Conservation (phyloP, 2,888 invertebrate genomes). For the Cephus sareptanus region DNA sequence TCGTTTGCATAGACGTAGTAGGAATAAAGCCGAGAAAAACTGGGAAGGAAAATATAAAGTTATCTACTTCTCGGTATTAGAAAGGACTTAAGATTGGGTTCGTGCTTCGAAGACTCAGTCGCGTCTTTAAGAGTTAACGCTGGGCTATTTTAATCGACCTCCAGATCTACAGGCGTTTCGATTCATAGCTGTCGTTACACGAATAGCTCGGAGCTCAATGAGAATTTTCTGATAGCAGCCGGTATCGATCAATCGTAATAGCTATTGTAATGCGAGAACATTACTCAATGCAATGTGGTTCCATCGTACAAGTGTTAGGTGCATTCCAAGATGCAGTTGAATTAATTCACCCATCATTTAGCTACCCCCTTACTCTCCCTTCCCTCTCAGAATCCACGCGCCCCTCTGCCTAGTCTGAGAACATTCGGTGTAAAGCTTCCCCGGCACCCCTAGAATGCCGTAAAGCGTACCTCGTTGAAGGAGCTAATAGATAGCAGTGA, state of each 20-base stretch:
- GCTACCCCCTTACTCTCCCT: background rate
- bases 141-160: background rate
- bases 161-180: background rate
- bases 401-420: background rate
- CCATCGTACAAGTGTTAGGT: constrained; percentile 12
- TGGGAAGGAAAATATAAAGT: background rate
- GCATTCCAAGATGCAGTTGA: background rate
- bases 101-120: background rate
- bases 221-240: constrained; percentile 3
- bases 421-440: background rate
- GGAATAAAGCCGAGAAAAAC: background rate
- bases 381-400: background rate
- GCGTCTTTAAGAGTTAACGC: background rate
- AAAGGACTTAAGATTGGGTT: background rate
- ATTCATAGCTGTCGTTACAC: background rate
- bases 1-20: background rate
- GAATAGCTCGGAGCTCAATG: background rate
- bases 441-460: constrained; percentile 23
- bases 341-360: background rate
- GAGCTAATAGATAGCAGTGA: constrained; percentile 37
- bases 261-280: constrained; percentile 7
- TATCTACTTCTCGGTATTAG: background rate
- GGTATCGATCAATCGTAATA: constrained; percentile 10
- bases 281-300: constrained; percentile 4
- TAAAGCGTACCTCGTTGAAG: constrained; percentile 26